These are phyloP conservation scores for Anseranas semipalmata DNA, from an alignment of 2,113 vertebrate genomes.

Conservation along the genomic window DNA sequence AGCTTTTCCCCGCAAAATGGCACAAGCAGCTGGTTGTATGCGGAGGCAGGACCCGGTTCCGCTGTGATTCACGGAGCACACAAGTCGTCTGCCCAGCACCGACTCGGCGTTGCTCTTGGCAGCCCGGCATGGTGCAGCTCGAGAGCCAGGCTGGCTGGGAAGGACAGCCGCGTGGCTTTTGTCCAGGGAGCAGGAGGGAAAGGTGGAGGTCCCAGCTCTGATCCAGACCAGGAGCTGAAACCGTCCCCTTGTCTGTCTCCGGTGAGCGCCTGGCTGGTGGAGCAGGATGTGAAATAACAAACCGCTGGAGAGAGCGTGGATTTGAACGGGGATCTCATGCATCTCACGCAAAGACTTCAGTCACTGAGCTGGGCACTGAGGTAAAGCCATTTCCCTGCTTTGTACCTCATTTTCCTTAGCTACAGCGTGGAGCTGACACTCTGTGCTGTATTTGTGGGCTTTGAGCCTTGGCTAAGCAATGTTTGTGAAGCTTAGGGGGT, in stretches of 20 bases:
- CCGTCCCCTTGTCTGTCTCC: background rate
- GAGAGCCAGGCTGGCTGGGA: background rate
- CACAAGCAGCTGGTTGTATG: background rate
- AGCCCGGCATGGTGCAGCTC: fast-evolving
- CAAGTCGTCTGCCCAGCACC: background rate
- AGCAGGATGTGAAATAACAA: background rate
- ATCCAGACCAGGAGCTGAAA: background rate
- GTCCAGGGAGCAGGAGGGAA: background rate
- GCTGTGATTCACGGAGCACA: background rate
- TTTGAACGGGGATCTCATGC: background rate
- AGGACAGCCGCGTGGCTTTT: background rate
- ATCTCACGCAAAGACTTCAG: background rate
- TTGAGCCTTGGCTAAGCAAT: background rate
- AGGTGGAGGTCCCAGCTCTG: background rate
- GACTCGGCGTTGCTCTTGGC: background rate
- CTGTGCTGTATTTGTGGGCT: background rate
- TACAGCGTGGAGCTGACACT: fast-evolving
- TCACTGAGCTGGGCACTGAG: background rate
- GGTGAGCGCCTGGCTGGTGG: too few species aligned
- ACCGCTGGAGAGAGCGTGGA: background rate
- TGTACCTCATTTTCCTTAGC: background rate
- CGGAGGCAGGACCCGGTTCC: background rate
- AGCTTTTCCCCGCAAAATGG: background rate
- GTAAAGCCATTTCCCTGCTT: background rate
- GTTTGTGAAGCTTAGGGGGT: background rate